phyloP scores from a whole-genome alignment of 37 sponge, comb jelly and placozoan genomes.

The Tethya wilhelma region DNA sequence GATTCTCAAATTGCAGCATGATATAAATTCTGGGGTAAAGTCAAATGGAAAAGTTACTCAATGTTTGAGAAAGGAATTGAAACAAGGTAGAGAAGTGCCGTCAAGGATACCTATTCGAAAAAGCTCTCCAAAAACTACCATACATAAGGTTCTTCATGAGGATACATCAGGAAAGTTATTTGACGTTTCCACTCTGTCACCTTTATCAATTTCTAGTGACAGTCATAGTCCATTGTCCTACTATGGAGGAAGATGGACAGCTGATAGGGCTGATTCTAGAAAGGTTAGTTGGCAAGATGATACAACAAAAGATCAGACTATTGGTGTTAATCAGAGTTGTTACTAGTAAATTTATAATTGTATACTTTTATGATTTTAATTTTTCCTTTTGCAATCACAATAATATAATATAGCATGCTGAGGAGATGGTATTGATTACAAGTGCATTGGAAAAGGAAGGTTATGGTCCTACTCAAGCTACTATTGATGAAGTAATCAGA shows the following conservation, averaged over 20 bases:
- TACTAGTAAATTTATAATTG: no score
- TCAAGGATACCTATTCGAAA: no score
- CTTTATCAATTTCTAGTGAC: no score
- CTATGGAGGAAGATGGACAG: conserved; percentile 48
- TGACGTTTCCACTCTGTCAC: no score
- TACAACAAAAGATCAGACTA: no score
- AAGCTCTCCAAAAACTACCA: neutral
- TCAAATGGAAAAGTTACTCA: neutral
- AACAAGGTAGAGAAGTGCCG: no score
- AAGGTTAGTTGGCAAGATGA: conserved; percentile 44
- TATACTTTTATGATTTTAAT: no score
- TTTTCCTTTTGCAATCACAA: no score
- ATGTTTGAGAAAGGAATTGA: neutral
- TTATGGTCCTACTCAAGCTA: conserved; percentile 51
- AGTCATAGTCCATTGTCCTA: no score
- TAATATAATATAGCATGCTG: conserved; percentile 30
- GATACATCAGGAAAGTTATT: no score
- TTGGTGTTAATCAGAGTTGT: no score
- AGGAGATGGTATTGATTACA: conserved; percentile 57
- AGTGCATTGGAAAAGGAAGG: conserved; percentile 56
- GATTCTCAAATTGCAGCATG: neutral
- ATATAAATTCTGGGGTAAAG: neutral
- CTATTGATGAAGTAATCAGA: conserved; percentile 55
- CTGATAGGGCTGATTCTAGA: conserved; percentile 20
- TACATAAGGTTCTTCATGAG: no score